Base-by-base conservation (phyloP, 2,888 invertebrate species). In the Eueremaeus valkanovi region DNA sequence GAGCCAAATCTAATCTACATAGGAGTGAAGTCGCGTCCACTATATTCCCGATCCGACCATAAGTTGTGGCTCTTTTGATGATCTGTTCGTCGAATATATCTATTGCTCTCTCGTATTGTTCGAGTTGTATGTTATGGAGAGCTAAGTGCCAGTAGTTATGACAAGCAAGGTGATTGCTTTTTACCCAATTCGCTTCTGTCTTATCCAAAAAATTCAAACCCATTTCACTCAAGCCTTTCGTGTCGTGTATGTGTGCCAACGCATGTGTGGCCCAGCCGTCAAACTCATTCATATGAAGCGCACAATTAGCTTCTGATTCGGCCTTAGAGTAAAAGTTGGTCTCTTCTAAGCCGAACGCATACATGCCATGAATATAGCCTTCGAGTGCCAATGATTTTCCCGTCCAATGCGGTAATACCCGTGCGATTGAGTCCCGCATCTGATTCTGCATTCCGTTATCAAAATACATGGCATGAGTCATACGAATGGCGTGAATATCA, bases 101-200 rank as follows among this genome's bases (percentile, higher is more conserved):
- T 73, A 85, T 74, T 3, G 85, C 85, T 40, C 80, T 81, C 63
- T 84, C 83, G 77, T 82, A 83, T 40, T 85, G 83, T 3, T 83
- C 84, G 77, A 83, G 83, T 79, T 87, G 86, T 72, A 86, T 83
- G 78, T 85, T 81, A 78, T 84, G 85, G 13, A 86, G 80, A 3
- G 85, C 84, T 81, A 82, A 84, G 80, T 86, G 86, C 86, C 86
- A 86, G 80, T 83, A 85, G 79, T 86, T 85, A 79, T 86, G 86
- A 76, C 85, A 84, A 0, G 85, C 83, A 63, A 86, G 79, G 78
- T 84, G 81, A 63, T 82, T 83, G 78, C 84, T 84, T 11, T 85
- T 85, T 80, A 80, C 81, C 86, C 86, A 86, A 78, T 85, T 81
- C 6, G 81, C 80, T 58, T 82, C 81, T 3, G 85, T 85, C 18